phyloP scores from a whole-genome alignment of 2,797 vertebrate species.

The Tapirus indicus region DNA sequence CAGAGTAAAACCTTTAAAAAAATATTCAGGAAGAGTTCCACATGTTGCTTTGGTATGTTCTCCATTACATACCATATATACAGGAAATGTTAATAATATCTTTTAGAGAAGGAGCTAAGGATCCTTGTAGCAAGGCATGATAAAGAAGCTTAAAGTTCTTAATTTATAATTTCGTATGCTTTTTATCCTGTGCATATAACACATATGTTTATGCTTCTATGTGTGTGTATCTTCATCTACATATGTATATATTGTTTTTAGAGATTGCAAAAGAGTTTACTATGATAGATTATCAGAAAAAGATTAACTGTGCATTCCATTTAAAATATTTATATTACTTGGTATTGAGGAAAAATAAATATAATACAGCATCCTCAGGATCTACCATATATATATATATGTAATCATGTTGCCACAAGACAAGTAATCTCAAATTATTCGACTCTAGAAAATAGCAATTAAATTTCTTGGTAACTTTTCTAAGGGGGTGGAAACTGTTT shows the following conservation, averaged over 20 bases:
- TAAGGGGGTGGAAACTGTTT: slow-evolving; percentile 27
- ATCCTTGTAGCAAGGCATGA: neutral
- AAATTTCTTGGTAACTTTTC: slow-evolving; percentile 72
- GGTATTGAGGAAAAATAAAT: slow-evolving; percentile 54
- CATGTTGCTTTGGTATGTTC: neutral
- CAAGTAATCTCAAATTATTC: slow-evolving; percentile 47
- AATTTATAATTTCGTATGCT: slow-evolving; percentile 8
- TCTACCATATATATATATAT: slow-evolving; percentile 16
- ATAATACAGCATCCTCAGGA: neutral
- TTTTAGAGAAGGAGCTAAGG: neutral
- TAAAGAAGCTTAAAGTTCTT: neutral
- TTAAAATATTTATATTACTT: neutral
- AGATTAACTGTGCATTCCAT: neutral
- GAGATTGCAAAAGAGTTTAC: neutral
- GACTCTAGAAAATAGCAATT: slow-evolving; percentile 35
- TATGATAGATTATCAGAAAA: neutral
- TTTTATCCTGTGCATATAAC: neutral
- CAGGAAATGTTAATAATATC: neutral
- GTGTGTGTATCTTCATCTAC: neutral
- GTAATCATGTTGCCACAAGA: neutral
- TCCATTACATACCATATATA: neutral
- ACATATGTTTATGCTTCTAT: neutral
- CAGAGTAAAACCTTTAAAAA: neutral
- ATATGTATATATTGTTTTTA: neutral
- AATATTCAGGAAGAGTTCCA: neutral